phyloP scores from a whole-genome alignment of 2,888 invertebrate species.

The Heliconius charithonia region DNA sequence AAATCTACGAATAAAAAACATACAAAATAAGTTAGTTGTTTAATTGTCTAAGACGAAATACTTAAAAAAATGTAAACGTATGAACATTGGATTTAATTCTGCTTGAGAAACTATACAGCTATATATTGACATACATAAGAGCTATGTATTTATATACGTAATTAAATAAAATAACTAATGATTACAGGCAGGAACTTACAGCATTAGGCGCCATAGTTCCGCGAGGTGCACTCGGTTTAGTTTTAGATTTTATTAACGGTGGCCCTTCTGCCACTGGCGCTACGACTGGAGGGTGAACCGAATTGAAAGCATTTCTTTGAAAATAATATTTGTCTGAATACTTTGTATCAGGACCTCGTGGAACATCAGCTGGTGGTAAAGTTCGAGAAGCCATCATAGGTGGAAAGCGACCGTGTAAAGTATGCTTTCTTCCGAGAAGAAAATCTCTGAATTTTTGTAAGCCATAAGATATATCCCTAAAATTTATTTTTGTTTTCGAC shows the following conservation, averaged over 20 bases:
- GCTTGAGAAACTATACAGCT: no score
- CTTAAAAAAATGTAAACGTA: no score
- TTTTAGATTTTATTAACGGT: slow-evolving; percentile 50
- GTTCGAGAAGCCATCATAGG: slow-evolving; percentile 63
- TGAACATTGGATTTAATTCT: no score
- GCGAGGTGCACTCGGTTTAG: slow-evolving; percentile 46
- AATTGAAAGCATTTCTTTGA: slow-evolving; percentile 57
- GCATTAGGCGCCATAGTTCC: slow-evolving; percentile 56
- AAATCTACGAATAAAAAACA: slow-evolving; percentile 53
- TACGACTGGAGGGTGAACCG: slow-evolving; percentile 70
- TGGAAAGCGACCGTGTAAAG: slow-evolving; percentile 62
- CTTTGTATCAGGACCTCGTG: slow-evolving; percentile 64
- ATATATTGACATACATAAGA: no score
- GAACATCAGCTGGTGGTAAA: slow-evolving; percentile 66
- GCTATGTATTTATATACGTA: no score
- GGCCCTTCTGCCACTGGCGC: slow-evolving; percentile 68
- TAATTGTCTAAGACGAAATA: no score
- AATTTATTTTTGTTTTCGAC: slow-evolving; percentile 53
- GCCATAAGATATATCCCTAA: slow-evolving; percentile 63
- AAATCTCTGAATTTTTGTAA: slow-evolving; percentile 63
- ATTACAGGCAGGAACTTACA: slow-evolving; percentile 50
- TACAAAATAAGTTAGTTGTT: no score
- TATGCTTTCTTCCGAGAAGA: slow-evolving; percentile 66
- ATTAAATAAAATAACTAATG: not conserved
- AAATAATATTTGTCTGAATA: slow-evolving; percentile 66